Conservation (phyloP, 1,140 invertebrate genomes). For the Artemia franciscana region DNA sequence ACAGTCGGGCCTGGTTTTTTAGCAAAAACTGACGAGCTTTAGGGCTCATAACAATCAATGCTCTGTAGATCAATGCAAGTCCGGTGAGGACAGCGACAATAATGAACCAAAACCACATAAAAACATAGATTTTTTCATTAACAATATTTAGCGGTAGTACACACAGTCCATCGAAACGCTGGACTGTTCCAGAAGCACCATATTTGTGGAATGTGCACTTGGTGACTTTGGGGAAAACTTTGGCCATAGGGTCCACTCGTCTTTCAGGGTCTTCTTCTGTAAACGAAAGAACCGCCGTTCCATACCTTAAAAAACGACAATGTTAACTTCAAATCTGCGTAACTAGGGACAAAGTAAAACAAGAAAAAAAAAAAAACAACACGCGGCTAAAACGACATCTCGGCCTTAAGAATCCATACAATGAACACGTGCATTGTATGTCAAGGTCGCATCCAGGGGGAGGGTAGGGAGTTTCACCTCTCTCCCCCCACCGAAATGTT, state of each 20-base stretch:
- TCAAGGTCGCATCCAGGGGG: too few species aligned
- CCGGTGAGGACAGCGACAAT: conserved; percentile 50
- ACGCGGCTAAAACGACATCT: too few species aligned
- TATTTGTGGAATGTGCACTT: conserved; percentile 79
- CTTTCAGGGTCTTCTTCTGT: conserved; percentile 68
- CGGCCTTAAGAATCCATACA: too few species aligned
- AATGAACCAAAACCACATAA: conserved; percentile 89
- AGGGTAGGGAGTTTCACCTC: too few species aligned
- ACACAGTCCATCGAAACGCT: conserved; percentile 71
- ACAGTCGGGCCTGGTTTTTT: conserved; percentile 49
- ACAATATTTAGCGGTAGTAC: conserved; percentile 70
- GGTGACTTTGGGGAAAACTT: conserved; percentile 68
- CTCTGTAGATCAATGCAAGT: conserved; percentile 49
- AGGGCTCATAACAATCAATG: conserved; percentile 45
- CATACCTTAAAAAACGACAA: too few species aligned
- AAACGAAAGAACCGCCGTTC: conserved; percentile 52
- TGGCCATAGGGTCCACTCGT: conserved; percentile 55
- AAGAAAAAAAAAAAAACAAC: too few species aligned
- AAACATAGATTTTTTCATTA: conserved; percentile 88
- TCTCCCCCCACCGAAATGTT: too few species aligned
- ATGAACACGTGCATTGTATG: too few species aligned
- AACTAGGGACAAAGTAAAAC: too few species aligned
- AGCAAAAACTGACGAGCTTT: conserved; percentile 45
- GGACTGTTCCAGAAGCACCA: conserved; percentile 63
- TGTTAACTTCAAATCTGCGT: too few species aligned